Evolutionary conservation across 2,888 invertebrate species (phyloP).

Genomic region (Laothoe populi): DNA sequence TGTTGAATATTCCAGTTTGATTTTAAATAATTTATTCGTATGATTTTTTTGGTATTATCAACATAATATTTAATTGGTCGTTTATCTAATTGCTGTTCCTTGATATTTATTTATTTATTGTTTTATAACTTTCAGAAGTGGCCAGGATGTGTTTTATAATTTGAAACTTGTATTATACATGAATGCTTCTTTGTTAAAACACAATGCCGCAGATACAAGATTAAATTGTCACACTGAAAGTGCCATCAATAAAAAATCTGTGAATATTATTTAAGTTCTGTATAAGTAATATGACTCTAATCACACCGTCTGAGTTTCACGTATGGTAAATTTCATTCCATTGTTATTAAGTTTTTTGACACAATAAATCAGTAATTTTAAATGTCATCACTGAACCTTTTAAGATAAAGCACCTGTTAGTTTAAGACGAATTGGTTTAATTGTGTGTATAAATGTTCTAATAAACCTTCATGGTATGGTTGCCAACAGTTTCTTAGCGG

Average conservation of each 20-base stretch:
- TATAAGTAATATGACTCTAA: conserved; percentile 32
- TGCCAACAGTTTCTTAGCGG: no score
- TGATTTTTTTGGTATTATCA: no score
- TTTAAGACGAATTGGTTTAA: conserved; percentile 30
- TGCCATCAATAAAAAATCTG: conserved; percentile 17
- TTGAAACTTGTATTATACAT: neutral
- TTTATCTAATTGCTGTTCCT: no score
- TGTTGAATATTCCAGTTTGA: no score
- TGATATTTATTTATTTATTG: no score
- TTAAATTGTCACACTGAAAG: conserved; percentile 35
- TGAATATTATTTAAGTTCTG: conserved; percentile 12
- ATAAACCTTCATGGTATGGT: neutral
- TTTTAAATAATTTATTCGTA: no score
- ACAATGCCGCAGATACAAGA: conserved; percentile 6
- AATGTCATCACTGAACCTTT: neutral
- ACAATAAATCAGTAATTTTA: conserved; percentile 4
- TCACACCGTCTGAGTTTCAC: conserved; percentile 32
- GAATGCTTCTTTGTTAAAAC: neutral
- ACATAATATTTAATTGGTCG: no score
- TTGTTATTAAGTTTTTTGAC: conserved; percentile 44
- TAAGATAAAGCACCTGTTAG: conserved; percentile 34
- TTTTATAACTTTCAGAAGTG: neutral
- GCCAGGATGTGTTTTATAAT: neutral
- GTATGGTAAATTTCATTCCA: conserved; percentile 51
- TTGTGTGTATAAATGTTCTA: neutral